Conservation (phyloP, 2,113 vertebrate genomes). For the Stegostoma tigrinum region DNA sequence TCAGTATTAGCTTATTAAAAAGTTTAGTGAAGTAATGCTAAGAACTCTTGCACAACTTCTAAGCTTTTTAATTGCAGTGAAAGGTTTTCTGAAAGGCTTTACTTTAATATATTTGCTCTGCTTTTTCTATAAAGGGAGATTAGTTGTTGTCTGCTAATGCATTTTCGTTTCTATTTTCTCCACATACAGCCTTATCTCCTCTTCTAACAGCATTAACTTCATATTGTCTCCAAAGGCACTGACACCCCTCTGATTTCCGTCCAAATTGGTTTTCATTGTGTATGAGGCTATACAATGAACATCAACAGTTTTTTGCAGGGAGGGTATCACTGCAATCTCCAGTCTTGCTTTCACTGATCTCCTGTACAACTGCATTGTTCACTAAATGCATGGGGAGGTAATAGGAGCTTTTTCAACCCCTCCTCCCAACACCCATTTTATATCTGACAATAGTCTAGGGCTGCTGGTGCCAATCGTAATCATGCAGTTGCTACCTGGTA, state of each 20-base stretch:
- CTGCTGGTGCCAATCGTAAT: neutral
- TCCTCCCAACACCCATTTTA: neutral
- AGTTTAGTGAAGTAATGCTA: neutral
- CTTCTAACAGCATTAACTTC: neutral
- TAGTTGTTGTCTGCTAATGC: neutral
- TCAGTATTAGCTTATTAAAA: neutral
- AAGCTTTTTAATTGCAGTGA: neutral
- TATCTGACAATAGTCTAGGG: neutral
- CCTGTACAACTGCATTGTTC: neutral
- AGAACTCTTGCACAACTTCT: neutral
- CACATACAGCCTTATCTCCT: neutral
- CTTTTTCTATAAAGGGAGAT: neutral
- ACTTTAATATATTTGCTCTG: neutral
- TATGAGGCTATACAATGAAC: neutral
- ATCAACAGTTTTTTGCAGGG: neutral
- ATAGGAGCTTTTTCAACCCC: neutral
- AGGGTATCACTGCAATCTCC: neutral
- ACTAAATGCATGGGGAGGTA: neutral
- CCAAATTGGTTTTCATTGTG: neutral
- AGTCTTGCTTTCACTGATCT: neutral
- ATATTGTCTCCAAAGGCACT: neutral
- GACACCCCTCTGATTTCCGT: neutral
- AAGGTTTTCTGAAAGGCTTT: neutral
- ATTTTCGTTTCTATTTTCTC: neutral
- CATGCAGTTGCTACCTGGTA: neutral